These are phyloP conservation scores for Pimpla rufipes DNA, from an alignment of 2,888 invertebrate genomes.

Conservation along the genomic window DNA sequence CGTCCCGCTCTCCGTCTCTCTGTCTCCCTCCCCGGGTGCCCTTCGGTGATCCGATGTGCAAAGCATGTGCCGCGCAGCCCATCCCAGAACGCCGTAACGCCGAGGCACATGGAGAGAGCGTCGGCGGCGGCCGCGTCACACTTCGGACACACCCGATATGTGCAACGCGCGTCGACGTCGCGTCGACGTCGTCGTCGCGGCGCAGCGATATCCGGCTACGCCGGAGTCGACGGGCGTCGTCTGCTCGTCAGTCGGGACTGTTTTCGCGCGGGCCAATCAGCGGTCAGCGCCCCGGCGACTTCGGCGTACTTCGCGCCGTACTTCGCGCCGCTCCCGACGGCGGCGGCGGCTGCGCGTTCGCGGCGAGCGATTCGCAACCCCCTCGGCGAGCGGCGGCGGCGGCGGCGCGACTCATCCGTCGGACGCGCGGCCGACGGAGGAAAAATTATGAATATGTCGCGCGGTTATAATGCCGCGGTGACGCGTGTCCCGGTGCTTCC, in stretches of 20 bases:
- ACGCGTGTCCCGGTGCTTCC: constrained; percentile 42
- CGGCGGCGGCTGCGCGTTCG: too few species aligned
- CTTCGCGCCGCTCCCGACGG: too few species aligned
- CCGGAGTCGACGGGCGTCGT: constrained; percentile 72
- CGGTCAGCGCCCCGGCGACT: not conserved
- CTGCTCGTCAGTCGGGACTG: constrained; percentile 72
- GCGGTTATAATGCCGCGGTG: constrained; percentile 24
- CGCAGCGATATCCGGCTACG: constrained; percentile 74
- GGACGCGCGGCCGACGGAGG: not conserved
- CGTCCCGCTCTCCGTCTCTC: too few species aligned
- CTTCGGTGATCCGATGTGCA: constrained; percentile 61
- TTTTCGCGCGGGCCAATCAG: constrained; percentile 64
- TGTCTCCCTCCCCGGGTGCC: not conserved
- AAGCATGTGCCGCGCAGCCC: constrained; percentile 54
- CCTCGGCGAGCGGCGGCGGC: too few species aligned
- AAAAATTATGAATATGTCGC: constrained; percentile 15
- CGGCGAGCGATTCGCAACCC: not conserved
- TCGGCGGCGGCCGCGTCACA: not conserved
- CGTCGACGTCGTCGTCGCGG: constrained; percentile 60
- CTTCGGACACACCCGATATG: constrained; percentile 33
- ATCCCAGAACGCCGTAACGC: constrained; percentile 17
- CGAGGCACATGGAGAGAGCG: constrained; percentile 9
- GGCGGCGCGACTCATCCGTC: constrained; percentile 7
- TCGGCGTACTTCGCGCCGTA: constrained; percentile 10
- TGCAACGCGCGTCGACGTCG: constrained; percentile 1